Evolutionary conservation across 2,888 invertebrate species (phyloP), one percentile per base, ranked within the genome.

Genomic region (Marronus borbonicus): DNA sequence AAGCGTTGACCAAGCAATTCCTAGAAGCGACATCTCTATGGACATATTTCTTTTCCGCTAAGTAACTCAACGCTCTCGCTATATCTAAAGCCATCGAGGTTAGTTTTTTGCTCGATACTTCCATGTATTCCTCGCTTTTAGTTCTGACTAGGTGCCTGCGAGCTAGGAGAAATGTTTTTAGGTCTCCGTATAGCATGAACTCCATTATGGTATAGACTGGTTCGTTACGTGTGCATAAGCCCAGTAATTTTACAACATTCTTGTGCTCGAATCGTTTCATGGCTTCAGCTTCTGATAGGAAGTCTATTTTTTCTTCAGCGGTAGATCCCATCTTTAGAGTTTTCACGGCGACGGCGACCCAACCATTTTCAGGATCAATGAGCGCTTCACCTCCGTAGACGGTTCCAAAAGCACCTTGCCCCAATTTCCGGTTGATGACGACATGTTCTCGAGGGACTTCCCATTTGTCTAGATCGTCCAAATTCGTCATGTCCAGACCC

Each of bases 161-260:
- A 14, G 96, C 96, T 81, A 97, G 88, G 78, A 98, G 90, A 88
- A 94, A 98, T 8, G 95, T 96, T 89, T 97, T 97, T 81, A 98
- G 89, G 87, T 98, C 97, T 28, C 97, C 98, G 86, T 97, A 96
- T 52, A 97, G 89, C 95, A 97, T 96, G 85, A 96, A 97, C 88
- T 98, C 97, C 97, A 98, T 97, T 14, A 98, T 93, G 0, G 96
- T 96, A 86, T 96, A 95, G 64, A 97, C 94, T 0, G 97, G 97
- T 84, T 97, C 96, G 64, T 92, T 93, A 85, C 95, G 93, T 0
- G 97, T 95, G 84, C 96, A 96, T 12, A 98, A 97, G 0, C 95
- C 97, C 24, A 97, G 89, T 44, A 98, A 89, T 82, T 93, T 92
- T 14, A 98, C 94, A 76, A 98, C 94, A 87, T 98, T 97, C 84